Conservation (phyloP, 2,113 vertebrate genomes). For the Xenus cinereus region DNA sequence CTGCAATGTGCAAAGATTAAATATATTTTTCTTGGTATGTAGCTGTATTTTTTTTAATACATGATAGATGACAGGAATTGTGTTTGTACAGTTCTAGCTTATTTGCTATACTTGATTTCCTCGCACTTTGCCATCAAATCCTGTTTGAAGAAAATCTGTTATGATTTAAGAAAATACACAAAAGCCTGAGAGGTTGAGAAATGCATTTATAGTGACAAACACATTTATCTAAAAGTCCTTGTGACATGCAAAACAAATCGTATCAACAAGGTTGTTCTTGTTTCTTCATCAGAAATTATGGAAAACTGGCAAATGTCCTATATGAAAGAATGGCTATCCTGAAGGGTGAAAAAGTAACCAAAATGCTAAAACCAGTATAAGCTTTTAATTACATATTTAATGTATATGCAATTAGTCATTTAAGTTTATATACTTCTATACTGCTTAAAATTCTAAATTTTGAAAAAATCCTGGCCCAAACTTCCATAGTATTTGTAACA, state of each 20-base stretch:
- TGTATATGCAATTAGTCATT: neutral
- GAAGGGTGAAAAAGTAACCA: neutral
- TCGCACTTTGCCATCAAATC: neutral
- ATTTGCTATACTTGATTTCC: neutral
- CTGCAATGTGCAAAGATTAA: neutral
- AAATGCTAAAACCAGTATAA: neutral
- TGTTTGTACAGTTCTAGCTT: neutral
- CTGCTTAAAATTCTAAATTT: neutral
- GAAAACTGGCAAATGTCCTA: neutral
- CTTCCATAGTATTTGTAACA: neutral
- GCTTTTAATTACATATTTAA: neutral
- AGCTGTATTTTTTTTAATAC: neutral
- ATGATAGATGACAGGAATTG: neutral
- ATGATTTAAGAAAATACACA: neutral
- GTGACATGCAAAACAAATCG: neutral
- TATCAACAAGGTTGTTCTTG: neutral
- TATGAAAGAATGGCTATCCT: neutral
- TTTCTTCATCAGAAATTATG: neutral
- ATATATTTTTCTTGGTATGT: neutral
- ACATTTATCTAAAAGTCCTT: neutral
- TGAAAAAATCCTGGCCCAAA: neutral
- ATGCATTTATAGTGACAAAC: neutral
- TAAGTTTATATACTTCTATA: neutral
- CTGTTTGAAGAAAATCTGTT: conserved; percentile 2
- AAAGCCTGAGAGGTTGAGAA: neutral